phyloP scores from a whole-genome alignment of 2,888 invertebrate species.

The Drosophila ezoana region DNA sequence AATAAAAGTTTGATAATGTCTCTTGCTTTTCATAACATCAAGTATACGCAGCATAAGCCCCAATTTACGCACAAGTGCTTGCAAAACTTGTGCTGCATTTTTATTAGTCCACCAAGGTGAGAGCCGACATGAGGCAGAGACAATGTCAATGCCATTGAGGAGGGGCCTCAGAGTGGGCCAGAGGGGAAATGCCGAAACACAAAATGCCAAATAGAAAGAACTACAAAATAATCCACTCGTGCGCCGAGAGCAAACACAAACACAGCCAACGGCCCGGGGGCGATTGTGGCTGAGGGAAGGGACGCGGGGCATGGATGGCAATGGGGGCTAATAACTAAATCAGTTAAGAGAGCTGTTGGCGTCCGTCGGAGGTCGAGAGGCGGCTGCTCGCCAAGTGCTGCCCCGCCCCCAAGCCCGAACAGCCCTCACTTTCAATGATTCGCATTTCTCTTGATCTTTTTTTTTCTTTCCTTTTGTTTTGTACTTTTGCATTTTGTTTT shows the following conservation, averaged over 20 bases:
- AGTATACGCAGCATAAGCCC: constrained; percentile 6
- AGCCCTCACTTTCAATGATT: constrained; percentile 21
- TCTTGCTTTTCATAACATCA: not conserved
- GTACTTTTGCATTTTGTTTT: constrained; percentile 58
- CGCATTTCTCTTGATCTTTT: constrained; percentile 30
- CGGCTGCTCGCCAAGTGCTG: not conserved
- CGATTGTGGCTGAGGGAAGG: constrained; percentile 4
- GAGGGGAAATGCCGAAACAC: constrained; percentile 23
- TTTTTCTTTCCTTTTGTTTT: constrained; percentile 16
- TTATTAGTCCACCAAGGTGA: constrained; percentile 28
- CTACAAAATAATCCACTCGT: constrained; percentile 67
- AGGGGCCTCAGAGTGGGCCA: not conserved
- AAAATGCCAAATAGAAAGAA: constrained; percentile 52
- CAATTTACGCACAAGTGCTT: not conserved
- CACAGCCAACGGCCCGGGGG: constrained; percentile 10
- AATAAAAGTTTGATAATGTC: too few relatives aligned
- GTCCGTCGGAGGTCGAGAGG: constrained; percentile 38
- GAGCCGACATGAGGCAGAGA: constrained; percentile 10
- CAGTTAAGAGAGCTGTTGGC: constrained; percentile 62
- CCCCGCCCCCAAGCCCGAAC: not conserved
- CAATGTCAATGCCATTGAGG: constrained; percentile 56
- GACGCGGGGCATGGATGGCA: constrained; percentile 4
- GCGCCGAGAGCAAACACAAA: constrained; percentile 38
- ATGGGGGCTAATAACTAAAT: constrained; percentile 57
- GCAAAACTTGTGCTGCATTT: constrained; percentile 22